Evolutionary conservation across 30 jellyfish, hydroid and myxozoan genomes (phyloP).

Genomic region (Aurelia aurita): DNA sequence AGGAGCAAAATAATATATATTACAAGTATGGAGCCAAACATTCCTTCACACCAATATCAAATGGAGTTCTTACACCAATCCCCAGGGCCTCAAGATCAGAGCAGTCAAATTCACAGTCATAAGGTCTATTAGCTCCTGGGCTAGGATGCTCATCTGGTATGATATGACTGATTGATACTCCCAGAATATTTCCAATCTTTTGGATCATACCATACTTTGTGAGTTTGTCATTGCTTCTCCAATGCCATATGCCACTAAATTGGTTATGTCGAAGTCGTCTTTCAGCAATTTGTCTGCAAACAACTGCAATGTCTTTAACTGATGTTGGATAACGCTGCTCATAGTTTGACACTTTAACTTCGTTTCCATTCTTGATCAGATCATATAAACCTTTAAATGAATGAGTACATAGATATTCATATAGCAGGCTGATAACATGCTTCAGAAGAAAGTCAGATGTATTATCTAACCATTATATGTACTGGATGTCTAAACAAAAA

Average conservation of each 20-base stretch:
- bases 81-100: no score
- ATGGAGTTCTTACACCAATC: no score
- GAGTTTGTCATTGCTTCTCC: conserved; percentile 83
- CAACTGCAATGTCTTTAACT: conserved; percentile 89
- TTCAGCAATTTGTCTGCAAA: conserved; percentile 84
- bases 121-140: conserved; percentile 86
- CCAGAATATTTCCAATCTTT: conserved; percentile 66
- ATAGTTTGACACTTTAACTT: conserved; percentile 71
- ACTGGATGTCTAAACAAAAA: no score
- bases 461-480: no score
- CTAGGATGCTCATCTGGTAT: conserved; percentile 69
- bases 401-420: no score
- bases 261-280: conserved; percentile 22
- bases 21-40: no score
- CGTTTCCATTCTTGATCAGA: conserved; percentile 47
- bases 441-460: no score
- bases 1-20: no score
- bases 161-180: conserved; percentile 61
- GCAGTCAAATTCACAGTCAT: conserved; percentile 89
- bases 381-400: conserved; percentile 72
- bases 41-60: no score
- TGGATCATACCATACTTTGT: conserved; percentile 86
- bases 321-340: conserved; percentile 89
- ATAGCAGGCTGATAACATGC: no score
- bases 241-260: conserved; percentile 84